A percentile compares a stretch with the other conserved stretches of the same genome.
Conservation (phyloP, 2,888 invertebrate species). For the Scrobipalpa atriplicella region DNA sequence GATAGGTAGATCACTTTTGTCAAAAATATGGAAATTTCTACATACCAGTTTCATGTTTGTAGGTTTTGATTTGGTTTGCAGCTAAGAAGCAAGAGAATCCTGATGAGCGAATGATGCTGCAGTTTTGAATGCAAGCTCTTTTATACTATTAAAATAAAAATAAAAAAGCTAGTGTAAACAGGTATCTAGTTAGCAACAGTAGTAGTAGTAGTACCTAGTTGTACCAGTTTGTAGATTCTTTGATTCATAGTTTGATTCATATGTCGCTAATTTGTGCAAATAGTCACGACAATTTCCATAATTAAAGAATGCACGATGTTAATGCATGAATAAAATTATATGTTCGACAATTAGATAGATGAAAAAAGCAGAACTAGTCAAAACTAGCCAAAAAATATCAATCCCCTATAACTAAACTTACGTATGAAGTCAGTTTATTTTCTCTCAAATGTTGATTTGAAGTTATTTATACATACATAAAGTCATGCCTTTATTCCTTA, state of each 20-base stretch:
- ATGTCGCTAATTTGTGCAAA: conserved; percentile 1
- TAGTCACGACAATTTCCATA: background rate
- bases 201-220: too few species aligned
- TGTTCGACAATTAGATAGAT: background rate
- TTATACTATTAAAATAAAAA: background rate
- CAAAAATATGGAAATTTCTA: background rate
- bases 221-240: background rate
- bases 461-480: too few species aligned
- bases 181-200: background rate
- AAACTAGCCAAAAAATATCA: too few species aligned
- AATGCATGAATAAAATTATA: background rate
- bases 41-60: conserved; percentile 2
- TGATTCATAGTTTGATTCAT: too few species aligned
- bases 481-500: too few species aligned
- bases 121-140: background rate
- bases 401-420: too few species aligned
- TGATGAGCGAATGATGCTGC: background rate
- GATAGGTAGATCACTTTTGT: too few species aligned
- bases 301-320: too few species aligned
- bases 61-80: background rate
- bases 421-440: too few species aligned
- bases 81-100: background rate
- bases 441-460: too few species aligned
- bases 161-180: background rate
- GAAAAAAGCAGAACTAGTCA: background rate